A percentile compares a stretch with the other conserved stretches of the same genome.
Conservation (phyloP, 2,797 vertebrate genomes). For the Liparis tanakae region DNA sequence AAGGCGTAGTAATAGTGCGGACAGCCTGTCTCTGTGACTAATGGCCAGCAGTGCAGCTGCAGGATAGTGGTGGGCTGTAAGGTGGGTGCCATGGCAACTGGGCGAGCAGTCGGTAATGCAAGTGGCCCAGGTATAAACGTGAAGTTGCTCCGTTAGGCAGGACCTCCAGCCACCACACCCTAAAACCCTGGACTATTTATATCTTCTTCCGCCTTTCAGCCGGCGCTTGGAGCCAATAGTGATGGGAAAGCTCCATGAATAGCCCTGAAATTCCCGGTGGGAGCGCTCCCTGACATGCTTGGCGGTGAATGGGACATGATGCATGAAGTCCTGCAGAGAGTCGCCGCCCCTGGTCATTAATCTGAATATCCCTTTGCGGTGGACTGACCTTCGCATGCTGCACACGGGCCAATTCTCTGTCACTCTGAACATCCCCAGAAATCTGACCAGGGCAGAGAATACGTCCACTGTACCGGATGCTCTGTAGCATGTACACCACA, state of each 20-base stretch:
- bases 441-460: constrained; percentile 37
- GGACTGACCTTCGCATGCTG: constrained; percentile 69
- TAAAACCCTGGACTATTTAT: constrained; percentile 36
- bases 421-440: constrained; percentile 49
- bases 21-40: constrained; percentile 74
- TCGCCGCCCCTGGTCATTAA: constrained; percentile 70
- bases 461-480: constrained; percentile 15
- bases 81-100: constrained; percentile 75
- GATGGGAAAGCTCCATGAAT: constrained; percentile 74
- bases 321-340: constrained; percentile 72
- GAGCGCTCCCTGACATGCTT: constrained; percentile 68
- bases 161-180: constrained; percentile 36
- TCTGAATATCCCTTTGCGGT: constrained; percentile 70
- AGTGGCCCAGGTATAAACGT: constrained; percentile 62
- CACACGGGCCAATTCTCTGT: constrained; percentile 53
- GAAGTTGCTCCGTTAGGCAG: constrained; percentile 33
- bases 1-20: constrained; percentile 52
- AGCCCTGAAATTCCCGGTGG: constrained; percentile 66
- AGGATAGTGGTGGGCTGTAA: constrained; percentile 52
- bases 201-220: constrained; percentile 50
- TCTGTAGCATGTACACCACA: background rate
- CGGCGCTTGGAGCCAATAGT: constrained; percentile 45
- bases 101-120: constrained; percentile 50
- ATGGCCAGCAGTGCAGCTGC: constrained; percentile 69
- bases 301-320: constrained; percentile 71